Conservation (phyloP, 2,888 invertebrate species). For the Athalia cordata region DNA sequence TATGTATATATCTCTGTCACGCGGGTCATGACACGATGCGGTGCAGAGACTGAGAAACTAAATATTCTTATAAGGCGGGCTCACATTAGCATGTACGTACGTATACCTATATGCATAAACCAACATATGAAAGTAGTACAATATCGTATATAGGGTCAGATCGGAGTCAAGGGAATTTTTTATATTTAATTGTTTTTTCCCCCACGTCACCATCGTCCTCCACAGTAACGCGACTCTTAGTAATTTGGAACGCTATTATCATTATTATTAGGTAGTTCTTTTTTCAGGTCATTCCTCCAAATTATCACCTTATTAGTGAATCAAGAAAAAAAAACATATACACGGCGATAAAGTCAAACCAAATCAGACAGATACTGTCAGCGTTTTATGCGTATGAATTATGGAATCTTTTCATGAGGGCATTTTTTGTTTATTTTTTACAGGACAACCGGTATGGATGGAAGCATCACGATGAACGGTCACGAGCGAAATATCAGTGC, state of each 20-base stretch:
- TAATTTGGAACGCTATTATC: neutral
- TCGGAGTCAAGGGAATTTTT: conserved; percentile 27
- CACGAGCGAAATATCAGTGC: conserved; percentile 87
- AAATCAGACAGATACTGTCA: too few species aligned
- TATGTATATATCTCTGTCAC: too few species aligned
- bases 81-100: neutral
- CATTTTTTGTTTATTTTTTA: conserved; percentile 51
- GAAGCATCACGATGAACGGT: conserved; percentile 90
- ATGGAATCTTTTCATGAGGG: too few species aligned
- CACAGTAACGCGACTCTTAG: neutral
- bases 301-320: too few species aligned
- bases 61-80: conserved; percentile 5
- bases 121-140: neutral
- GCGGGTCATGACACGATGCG: neutral
- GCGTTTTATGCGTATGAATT: too few species aligned
- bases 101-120: neutral
- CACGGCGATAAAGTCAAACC: too few species aligned
- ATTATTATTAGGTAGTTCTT: neutral
- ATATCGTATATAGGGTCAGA: conserved; percentile 22
- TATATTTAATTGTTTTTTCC: neutral
- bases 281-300: neutral
- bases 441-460: conserved; percentile 88
- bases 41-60: neutral
- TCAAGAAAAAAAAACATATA: too few species aligned
- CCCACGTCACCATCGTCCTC: neutral